Conservation (phyloP, 2,888 invertebrate species). For the Mesoligia furuncula region DNA sequence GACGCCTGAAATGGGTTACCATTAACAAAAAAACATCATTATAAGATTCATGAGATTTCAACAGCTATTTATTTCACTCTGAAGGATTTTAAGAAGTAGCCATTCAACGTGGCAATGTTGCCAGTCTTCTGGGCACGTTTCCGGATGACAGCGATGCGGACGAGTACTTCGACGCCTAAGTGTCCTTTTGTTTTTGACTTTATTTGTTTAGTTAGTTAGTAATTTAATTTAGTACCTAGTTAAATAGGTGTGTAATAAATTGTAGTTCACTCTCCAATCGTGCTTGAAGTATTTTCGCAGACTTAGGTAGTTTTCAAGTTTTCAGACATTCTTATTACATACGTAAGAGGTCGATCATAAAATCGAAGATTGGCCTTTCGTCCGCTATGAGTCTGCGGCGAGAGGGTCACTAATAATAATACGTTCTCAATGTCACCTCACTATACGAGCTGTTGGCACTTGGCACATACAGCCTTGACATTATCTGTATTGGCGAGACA, state of each 20-base stretch:
- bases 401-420: constrained; percentile 66
- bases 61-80: background rate
- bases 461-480: constrained; percentile 74
- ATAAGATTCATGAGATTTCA: background rate
- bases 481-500: constrained; percentile 66
- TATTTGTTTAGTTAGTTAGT: background rate
- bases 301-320: constrained; percentile 20
- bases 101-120: background rate
- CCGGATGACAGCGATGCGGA: background rate
- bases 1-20: too few species aligned
- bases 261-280: background rate
- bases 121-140: background rate
- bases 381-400: constrained; percentile 30
- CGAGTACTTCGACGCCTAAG: background rate
- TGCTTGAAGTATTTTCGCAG: constrained; percentile 1
- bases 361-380: constrained; percentile 13
- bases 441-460: constrained; percentile 45
- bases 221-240: background rate
- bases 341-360: constrained; percentile 3
- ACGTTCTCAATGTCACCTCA: constrained; percentile 73
- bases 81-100: background rate
- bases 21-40: background rate
- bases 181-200: background rate
- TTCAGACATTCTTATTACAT: constrained; percentile 24
- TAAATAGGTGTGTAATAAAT: background rate